A percentile compares a stretch with the other conserved stretches of the same genome.
Evolutionary conservation across 2,113 vertebrate species (phyloP).

Genomic region (Cnemophilus loriae): DNA sequence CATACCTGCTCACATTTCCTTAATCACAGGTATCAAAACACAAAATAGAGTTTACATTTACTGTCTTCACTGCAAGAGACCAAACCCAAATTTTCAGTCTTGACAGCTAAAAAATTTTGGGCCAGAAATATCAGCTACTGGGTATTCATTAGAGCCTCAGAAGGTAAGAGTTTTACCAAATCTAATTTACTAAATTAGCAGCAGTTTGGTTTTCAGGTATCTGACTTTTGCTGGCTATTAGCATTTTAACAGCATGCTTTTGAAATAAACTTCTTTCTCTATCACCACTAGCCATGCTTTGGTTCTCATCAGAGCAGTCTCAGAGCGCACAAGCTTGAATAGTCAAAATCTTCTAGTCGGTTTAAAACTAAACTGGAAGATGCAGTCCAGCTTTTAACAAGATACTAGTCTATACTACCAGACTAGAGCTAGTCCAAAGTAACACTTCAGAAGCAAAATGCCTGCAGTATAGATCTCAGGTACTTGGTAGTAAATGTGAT

Average conservation of each 20-base stretch:
- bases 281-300: background rate
- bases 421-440: background rate
- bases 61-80: background rate
- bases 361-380: background rate
- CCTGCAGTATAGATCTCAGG: background rate
- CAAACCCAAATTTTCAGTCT: background rate
- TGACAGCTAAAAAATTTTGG: background rate
- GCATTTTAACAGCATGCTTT: background rate
- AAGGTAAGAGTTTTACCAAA: background rate
- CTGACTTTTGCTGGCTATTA: background rate
- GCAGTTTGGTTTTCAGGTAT: background rate
- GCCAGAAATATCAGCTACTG: background rate
- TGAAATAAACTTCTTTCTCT: background rate
- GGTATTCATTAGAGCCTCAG: background rate
- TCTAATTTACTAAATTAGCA: background rate
- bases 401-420: background rate
- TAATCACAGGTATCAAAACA: background rate
- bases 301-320: background rate
- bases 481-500: background rate
- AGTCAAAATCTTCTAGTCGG: background rate
- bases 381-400: background rate
- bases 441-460: background rate
- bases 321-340: background rate
- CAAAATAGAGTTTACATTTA: background rate
- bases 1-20: background rate